These are phyloP conservation scores for Tapirus indicus DNA, from an alignment of 2,797 vertebrate species.

Conservation along the genomic window DNA sequence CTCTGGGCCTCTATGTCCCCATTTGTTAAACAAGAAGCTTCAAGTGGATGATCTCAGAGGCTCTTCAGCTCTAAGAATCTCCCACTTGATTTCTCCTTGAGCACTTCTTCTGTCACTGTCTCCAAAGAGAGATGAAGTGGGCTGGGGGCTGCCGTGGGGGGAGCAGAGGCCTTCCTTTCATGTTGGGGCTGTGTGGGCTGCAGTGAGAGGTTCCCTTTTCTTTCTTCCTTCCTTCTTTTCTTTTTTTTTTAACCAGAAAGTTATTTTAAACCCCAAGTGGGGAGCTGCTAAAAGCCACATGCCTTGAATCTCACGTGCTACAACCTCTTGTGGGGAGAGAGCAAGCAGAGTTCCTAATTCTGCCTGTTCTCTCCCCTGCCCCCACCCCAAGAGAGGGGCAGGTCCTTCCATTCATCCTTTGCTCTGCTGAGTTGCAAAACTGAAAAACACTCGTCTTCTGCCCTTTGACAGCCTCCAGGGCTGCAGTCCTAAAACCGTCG, in stretches of 20 bases:
- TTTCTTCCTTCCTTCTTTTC: background rate
- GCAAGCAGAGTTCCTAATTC: background rate
- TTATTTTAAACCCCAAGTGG: slow-evolving; percentile 76
- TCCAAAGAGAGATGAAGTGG: background rate
- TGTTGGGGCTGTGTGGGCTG: slow-evolving; percentile 14
- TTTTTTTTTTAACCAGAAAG: slow-evolving; percentile 51
- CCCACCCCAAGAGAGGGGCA: background rate
- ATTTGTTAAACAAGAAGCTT: background rate
- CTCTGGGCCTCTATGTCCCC: background rate
- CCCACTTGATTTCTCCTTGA: background rate
- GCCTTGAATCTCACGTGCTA: background rate
- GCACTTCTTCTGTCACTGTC: background rate
- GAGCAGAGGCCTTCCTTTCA: background rate
- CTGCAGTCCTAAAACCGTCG: too few relatives aligned
- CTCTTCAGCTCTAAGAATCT: background rate
- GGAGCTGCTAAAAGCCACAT: slow-evolving; percentile 69
- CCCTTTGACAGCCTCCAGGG: background rate
- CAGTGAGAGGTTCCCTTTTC: slow-evolving; percentile 54
- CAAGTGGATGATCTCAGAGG: background rate
- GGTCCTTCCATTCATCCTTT: slow-evolving; percentile 13
- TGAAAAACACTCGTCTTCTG: background rate
- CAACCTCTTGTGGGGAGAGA: background rate
- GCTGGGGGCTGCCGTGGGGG: background rate
- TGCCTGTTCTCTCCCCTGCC: background rate
- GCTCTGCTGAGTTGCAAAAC: background rate